Evolutionary conservation across 37 sponge, comb jelly and placozoan genomes (phyloP), one percentile per base, ranked within the genome.

Genomic region (Oscarella lobularis): DNA sequence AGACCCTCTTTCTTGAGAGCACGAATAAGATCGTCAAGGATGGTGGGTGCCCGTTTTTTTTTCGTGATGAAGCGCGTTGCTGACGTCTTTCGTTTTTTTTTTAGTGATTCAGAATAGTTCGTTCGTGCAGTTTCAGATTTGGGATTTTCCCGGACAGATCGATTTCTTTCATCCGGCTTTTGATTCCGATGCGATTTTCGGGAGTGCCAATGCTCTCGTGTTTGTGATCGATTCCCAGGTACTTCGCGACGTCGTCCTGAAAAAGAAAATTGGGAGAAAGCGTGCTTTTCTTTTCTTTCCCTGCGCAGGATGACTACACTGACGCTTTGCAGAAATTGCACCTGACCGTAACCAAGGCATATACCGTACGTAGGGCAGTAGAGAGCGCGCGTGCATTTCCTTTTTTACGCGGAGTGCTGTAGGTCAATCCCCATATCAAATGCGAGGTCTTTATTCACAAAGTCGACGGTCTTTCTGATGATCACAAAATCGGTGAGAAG

Each of bases 371-470:
- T 20, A 27, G 30, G 31, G 67, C 20, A 67, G 67, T 36, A n/a
- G 77, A n/a, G 68, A 9, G 71, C 31, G 31, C 31, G 31, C 71
- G 29, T 29, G 34, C 31, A 37, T 3, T 36, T 3, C 3, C 2
- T 32, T 29, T 39, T 9, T 48, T 48, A 27, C 20, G 60, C 32
- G 37, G 3, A 36, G 39, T 2, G 33, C 1, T 55, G 1, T 41
- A 87, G 87, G 83, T 92, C 35, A 96, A 92, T 74, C 85, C 87
- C 38, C 72, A 83, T 36, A 92, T 96, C 39, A 89, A 92, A 71
- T 89, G 90, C 81, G 98, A 96, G 73, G 98, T 96, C 35, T 96
- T 96, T 72, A 89, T 96, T n/a, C 98, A 96, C 83, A 96, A 96
- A 83, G 91, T 88, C 72, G 94, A 88, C 74, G 89, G 85, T 1